These are phyloP conservation scores for Molorchus minor DNA, from an alignment of 2,888 invertebrate species.

Conservation along the genomic window DNA sequence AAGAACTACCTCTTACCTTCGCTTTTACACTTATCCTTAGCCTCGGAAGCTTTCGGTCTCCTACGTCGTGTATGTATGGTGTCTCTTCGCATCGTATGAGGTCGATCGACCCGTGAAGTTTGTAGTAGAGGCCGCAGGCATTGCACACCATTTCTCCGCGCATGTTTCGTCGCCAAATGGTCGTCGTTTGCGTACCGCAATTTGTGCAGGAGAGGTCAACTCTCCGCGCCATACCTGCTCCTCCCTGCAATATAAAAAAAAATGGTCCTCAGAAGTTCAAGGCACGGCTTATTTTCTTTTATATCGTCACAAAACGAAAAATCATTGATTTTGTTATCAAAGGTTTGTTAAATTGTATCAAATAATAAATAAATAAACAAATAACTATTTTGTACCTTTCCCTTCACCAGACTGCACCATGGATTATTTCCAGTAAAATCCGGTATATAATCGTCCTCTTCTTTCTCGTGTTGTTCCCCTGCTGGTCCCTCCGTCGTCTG, in stretches of 20 bases:
- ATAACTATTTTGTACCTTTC: no score
- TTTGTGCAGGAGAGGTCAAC: constrained; percentile 93
- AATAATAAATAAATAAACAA: no score
- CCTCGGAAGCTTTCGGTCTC: constrained; percentile 73
- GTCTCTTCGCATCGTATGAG: constrained; percentile 94
- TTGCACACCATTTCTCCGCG: constrained; percentile 99
- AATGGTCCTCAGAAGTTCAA: no score
- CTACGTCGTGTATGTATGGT: constrained; percentile 94
- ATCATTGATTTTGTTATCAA: no score
- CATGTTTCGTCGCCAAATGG: constrained; percentile 96
- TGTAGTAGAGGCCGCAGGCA: constrained; percentile 97
- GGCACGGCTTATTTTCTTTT: no score
- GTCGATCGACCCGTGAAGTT: constrained; percentile 95
- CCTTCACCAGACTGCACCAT: constrained; percentile 61
- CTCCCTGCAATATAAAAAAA: constrained; percentile 33
- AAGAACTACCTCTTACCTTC: constrained; percentile 27
- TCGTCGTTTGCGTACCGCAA: constrained; percentile 97
- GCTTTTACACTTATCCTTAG: constrained; percentile 43
- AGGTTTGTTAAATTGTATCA: no score
- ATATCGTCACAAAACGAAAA: no score
- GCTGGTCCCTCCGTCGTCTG: constrained; percentile 42
- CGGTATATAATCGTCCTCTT: constrained; percentile 48
- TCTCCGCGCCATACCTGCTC: constrained; percentile 63
- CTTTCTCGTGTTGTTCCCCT: constrained; percentile 37
- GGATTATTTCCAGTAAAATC: constrained; percentile 61